Evolutionary conservation across 2,888 invertebrate species (phyloP).

Genomic region (Hydropsyche betteni): DNA sequence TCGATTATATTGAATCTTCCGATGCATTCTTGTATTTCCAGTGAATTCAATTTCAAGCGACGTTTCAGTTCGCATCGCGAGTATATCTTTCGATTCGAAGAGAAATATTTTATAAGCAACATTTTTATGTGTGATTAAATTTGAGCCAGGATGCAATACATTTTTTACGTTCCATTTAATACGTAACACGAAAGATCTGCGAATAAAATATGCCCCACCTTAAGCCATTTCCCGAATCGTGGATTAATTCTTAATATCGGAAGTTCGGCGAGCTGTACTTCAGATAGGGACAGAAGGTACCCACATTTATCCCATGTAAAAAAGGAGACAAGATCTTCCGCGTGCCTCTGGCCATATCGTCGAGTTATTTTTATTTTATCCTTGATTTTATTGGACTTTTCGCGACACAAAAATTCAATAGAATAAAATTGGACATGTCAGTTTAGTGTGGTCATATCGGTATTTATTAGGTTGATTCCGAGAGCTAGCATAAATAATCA

Average conservation of each 20-base stretch:
- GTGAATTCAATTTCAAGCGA: too few species aligned
- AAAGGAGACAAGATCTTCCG: not conserved
- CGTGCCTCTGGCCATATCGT: not conserved
- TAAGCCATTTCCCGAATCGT: not conserved
- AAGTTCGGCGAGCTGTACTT: constrained; percentile 12
- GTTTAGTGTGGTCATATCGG: too few species aligned
- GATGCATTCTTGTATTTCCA: too few species aligned
- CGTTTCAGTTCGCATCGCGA: too few species aligned
- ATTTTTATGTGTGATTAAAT: constrained; percentile 3
- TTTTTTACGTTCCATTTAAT: constrained; percentile 20
- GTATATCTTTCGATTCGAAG: too few species aligned
- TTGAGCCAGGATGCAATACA: not conserved
- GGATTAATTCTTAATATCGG: constrained; percentile 29
- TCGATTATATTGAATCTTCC: too few species aligned
- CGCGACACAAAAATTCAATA: not conserved
- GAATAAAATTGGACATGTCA: not conserved
- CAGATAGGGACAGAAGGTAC: not conserved
- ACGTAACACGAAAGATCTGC: constrained; percentile 11
- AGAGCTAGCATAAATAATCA: too few species aligned
- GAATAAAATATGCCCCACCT: constrained; percentile 16
- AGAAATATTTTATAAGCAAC: too few species aligned
- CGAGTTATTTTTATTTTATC: not conserved
- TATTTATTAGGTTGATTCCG: too few species aligned
- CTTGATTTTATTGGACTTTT: not conserved
- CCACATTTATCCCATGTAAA: not conserved